Conservation (phyloP, 1,140 invertebrate genomes). For the Danaus plexippus region DNA sequence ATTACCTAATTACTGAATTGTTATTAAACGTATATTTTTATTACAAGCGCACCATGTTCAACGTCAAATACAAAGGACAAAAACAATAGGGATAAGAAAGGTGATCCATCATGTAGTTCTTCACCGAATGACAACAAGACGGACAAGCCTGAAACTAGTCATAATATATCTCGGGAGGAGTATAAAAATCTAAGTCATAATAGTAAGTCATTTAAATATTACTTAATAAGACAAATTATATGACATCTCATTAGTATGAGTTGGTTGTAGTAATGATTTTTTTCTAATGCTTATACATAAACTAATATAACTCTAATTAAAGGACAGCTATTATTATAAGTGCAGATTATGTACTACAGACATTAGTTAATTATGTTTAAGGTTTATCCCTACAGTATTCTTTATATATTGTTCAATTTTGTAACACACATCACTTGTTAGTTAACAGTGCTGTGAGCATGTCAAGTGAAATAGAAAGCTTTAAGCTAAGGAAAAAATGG, state of each 20-base stretch:
- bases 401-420: conserved; percentile 5
- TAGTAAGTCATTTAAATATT: conserved; percentile 35
- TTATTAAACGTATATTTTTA: too few relatives aligned
- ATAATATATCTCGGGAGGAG: conserved; percentile 45
- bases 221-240: background rate
- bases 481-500: conserved; percentile 15
- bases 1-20: too few relatives aligned
- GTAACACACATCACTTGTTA: background rate
- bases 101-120: conserved; percentile 35
- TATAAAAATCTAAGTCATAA: conserved; percentile 47
- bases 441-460: conserved; percentile 1
- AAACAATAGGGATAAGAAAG: conserved; percentile 33
- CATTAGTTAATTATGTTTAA: conserved; percentile 11
- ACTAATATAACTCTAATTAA: too few relatives aligned
- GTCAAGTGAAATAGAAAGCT: conserved; percentile 12
- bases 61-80: conserved; percentile 25
- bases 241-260: background rate
- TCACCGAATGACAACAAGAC: conserved; percentile 26
- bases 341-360: too few relatives aligned
- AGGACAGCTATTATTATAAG: too few relatives aligned
- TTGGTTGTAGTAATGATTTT: conserved; percentile 3
- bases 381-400: background rate
- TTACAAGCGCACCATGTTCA: conserved; percentile 38
- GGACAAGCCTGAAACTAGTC: conserved; percentile 56
- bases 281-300: background rate